Percentiles rank a stretch among this genome's conserved stretches.
These are phyloP conservation scores for Equus quagga DNA, from an alignment of 2,113 vertebrate genomes.

Conservation along the genomic window DNA sequence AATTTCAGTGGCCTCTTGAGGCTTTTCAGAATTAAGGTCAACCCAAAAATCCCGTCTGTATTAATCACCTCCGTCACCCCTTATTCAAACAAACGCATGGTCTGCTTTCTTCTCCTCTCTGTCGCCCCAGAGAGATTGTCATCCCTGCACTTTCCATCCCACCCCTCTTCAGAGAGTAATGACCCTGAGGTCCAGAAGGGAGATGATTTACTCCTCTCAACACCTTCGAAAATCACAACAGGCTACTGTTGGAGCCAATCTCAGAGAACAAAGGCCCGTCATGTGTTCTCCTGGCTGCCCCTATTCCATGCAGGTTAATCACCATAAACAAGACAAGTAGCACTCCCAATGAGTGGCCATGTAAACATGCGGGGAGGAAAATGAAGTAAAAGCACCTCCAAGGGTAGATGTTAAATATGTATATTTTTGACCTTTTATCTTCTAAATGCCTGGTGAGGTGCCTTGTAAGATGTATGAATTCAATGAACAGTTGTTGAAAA, in stretches of 20 bases:
- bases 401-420: not conserved
- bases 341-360: not conserved
- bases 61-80: not conserved
- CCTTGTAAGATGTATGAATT: not conserved
- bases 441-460: not conserved
- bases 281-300: not conserved
- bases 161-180: not conserved
- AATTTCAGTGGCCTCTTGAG: slow-evolving; percentile 10
- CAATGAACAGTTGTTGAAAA: not conserved
- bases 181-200: not conserved
- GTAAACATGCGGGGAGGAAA: not conserved
- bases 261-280: not conserved
- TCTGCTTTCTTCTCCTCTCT: not conserved
- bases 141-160: not conserved
- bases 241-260: not conserved
- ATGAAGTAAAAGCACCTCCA: not conserved
- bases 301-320: not conserved
- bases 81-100: not conserved
- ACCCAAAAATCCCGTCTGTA: not conserved
- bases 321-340: not conserved
- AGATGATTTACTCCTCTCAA: not conserved
- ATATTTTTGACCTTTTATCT: not conserved
- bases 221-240: not conserved
- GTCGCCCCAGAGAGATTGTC: not conserved
- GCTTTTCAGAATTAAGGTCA: slow-evolving; percentile 52